Percentiles rank a stretch among this genome's conserved stretches.
These are phyloP conservation scores for Podilymbus podiceps DNA, from an alignment of 2,113 vertebrate genomes.

Conservation along the genomic window DNA sequence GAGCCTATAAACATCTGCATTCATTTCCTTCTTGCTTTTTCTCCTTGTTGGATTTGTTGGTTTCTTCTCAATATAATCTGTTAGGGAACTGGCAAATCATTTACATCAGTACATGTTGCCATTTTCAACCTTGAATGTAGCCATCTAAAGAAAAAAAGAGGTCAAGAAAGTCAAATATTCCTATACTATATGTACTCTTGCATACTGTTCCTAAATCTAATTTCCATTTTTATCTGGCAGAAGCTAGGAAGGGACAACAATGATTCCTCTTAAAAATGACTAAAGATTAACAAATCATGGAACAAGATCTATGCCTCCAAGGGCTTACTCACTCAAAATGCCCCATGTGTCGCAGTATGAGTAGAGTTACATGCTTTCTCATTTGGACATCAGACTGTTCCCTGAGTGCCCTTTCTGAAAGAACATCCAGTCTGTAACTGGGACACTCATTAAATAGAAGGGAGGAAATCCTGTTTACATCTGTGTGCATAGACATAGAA, in stretches of 20 bases:
- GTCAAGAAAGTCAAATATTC: background rate
- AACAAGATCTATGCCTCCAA: background rate
- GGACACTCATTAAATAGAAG: background rate
- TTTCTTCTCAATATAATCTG: background rate
- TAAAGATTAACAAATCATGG: background rate
- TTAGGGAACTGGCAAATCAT: background rate
- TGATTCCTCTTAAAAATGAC: background rate
- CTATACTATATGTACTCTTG: background rate
- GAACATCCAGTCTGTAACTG: background rate
- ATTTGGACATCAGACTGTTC: background rate
- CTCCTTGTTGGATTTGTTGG: background rate
- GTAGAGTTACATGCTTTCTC: background rate
- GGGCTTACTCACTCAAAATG: background rate
- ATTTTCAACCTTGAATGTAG: background rate
- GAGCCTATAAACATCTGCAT: background rate
- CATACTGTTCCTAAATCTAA: background rate
- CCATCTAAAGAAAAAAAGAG: background rate
- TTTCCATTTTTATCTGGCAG: constrained; percentile 14
- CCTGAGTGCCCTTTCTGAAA: background rate
- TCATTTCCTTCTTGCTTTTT: background rate
- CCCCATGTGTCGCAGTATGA: background rate
- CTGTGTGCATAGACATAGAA: background rate
- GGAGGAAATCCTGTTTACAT: background rate
- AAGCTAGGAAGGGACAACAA: background rate
- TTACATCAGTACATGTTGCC: background rate